phyloP scores from a whole-genome alignment of 2,113 vertebrate species.

The Felis catus region F.catus_Fca126_mat1.0 CM031419.1:166731501-166732000 shows the following conservation, averaged over 20 bases:
- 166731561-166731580: not conserved
- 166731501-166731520: not conserved
- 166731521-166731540: not conserved
- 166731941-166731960: slow-evolving; percentile 98
- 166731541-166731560: not conserved
- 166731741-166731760: rapidly evolving
- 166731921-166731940: slow-evolving; percentile 94
- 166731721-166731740: not conserved
- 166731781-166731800: not conserved
- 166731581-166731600: not conserved
- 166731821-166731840: not conserved
- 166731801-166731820: not conserved
- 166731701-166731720: not conserved
- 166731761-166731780: not conserved
- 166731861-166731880: slow-evolving; percentile 91
- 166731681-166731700: not conserved
- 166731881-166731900: slow-evolving; percentile 92
- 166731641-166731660: not conserved
- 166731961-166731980: slow-evolving; percentile 98
- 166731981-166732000: slow-evolving; percentile 95
- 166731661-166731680: not conserved
- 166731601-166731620: not conserved
- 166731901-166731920: slow-evolving; percentile 93
- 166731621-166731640: not conserved
- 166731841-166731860: not conserved